Conservation (phyloP, 2,888 invertebrate genomes). For the Euclidia mi region DNA sequence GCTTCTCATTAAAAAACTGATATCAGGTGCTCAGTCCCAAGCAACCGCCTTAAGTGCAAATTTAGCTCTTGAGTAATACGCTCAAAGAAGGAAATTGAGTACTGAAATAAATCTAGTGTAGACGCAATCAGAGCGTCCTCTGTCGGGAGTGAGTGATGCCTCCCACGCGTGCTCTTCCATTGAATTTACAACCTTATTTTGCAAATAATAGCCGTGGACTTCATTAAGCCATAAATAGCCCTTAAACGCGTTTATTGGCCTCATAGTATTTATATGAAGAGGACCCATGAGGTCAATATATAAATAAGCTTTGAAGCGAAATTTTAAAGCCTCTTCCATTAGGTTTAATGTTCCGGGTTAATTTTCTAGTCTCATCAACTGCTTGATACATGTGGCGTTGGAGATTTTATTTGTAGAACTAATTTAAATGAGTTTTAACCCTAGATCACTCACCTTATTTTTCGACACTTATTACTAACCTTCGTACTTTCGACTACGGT, state of each 20-base stretch:
- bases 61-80: conserved; percentile 22
- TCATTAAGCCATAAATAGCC: conserved; percentile 60
- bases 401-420: too few relatives aligned
- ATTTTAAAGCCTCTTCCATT: conserved; percentile 29
- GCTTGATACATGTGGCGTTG: too few relatives aligned
- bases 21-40: conserved; percentile 17
- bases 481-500: too few relatives aligned
- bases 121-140: conserved; percentile 72
- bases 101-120: conserved; percentile 68
- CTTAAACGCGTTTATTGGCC: conserved; percentile 48
- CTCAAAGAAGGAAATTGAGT: conserved; percentile 56
- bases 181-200: conserved; percentile 71
- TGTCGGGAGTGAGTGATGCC: conserved; percentile 62
- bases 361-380: not conserved
- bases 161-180: conserved; percentile 69
- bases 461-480: too few relatives aligned
- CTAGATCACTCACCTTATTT: too few relatives aligned
- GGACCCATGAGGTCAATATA: conserved; percentile 34
- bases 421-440: too few relatives aligned
- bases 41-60: conserved; percentile 18
- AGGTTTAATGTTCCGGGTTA: conserved; percentile 18
- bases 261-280: conserved; percentile 35
- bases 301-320: conserved; percentile 21
- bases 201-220: conserved; percentile 63
- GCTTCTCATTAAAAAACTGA: conserved; percentile 9